Evolutionary conservation across 2,888 invertebrate species (phyloP), one percentile per base, ranked within the genome.

Genomic region (Tetranychus piercei): DNA sequence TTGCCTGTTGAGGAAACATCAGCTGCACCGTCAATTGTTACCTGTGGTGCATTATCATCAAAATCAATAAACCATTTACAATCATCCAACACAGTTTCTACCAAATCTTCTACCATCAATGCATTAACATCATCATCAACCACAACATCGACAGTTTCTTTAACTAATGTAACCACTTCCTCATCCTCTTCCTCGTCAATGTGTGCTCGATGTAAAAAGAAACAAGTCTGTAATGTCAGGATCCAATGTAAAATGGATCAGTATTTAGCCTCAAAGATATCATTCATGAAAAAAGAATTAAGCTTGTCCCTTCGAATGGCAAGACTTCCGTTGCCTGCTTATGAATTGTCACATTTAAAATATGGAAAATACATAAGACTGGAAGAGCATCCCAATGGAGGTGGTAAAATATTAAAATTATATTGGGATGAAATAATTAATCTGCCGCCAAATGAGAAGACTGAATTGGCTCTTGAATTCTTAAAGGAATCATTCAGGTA

Each of bases 341-440:
- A 75, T 15, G 79, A 79, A 44, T 76, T 79, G 55, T 76, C 76
- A n/a, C 78, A 79, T 73, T 73, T 78, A 18, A 79, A 78, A 71
- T 79, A 78, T 75, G 79, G 78, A 22, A 78, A 88, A 79, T 88
- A 88, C 80, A 91, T 94, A 84, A 89, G 91, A 77, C 87, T 94
- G 77, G 95, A 97, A 83, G 89, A 89, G 0, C 92, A 95, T 82
- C 89, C 93, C 0, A 97, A 97, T 84, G 97, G 97, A 18, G 95
- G 94, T 45, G 96, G 94, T 0, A 88, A 89, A 45, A 89, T 94
- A 20, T 87, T 97, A 44, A 92, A 93, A 83, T 87, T 93, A 80
- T 91, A 93, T 82, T 92, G 94, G 81, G 89, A 92, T 78, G 94
- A 96, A 82, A 88, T 96, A 67, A 88, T 90, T 80, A 86, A 87